Base-by-base conservation (phyloP, 2,888 invertebrate genomes). In the Lasioglossum marginatum region DNA sequence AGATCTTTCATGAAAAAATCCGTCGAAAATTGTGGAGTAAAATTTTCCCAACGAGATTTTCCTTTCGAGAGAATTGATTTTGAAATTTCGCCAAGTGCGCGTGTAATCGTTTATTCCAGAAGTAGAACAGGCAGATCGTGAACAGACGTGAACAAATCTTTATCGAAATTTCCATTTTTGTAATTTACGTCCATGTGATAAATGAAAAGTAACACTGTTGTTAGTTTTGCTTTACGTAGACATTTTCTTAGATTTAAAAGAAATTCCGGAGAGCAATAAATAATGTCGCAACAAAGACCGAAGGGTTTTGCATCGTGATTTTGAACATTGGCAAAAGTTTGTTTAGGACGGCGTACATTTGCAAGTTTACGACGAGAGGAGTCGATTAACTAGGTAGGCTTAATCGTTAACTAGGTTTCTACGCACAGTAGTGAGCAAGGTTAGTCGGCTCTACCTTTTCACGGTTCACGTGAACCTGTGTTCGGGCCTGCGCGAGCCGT, bases 351-450 rank as follows among this genome's bases (percentile, higher is more conserved):
- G 3, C 8, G 2, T 63, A 8, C 31, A 34, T 63, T 34, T 34
- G 31, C 63, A 8, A 63, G 63, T 63, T 63, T 31, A 63, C 31
- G 8, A 63, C 63, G 63, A 63, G 19, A 63, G 6, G 31, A 63
- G 63, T 19, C 63, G 63, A 31, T n/a, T n/a, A n/a, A n/a, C n/a
- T n/a, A n/a, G n/a, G n/a, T n/a, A n/a, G n/a, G n/a, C n/a, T n/a
- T n/a, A n/a, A n/a, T 34, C 31, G 63, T 63, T 63, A 81, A 63
- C 63, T 63, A 63, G 63, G 63, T 63, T 31, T 31, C 16, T 63
- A 63, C 31, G 34, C 34, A 37, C n/a, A 37, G 37, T 70, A 23
- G 37, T 34, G 70, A 63, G 63, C 63, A 63, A 63, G 63, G 63
- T 63, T 63, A 31, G 63, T 63, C 63, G 16, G 63, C 31, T 16